Percentiles rank a stretch among this genome's conserved stretches.
Evolutionary conservation across 2,797 vertebrate species (phyloP).

Genomic region (Syndactyla subalaris): DNA sequence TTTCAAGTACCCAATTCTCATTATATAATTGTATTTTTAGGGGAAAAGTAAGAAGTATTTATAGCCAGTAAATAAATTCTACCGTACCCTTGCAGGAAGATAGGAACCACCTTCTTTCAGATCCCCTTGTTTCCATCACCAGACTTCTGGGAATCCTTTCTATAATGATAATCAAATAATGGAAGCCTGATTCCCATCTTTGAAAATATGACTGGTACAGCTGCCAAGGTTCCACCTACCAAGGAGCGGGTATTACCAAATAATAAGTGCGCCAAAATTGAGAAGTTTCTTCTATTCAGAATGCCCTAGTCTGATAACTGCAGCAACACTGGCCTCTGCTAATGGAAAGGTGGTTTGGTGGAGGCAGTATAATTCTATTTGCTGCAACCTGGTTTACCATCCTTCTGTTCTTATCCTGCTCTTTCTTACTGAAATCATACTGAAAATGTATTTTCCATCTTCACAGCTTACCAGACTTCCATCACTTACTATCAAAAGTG

Average conservation of each 20-base stretch:
- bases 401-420: neutral
- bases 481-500: neutral
- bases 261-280: neutral
- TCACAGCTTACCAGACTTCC: neutral
- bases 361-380: neutral
- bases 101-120: neutral
- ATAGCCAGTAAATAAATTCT: neutral
- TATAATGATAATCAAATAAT: neutral
- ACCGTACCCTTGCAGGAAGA: neutral
- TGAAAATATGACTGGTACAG: neutral
- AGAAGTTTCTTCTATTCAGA: neutral
- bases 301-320: neutral
- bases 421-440: neutral
- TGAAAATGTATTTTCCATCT: neutral
- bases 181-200: neutral
- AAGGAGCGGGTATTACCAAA: neutral
- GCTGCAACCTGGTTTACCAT: neutral
- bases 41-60: neutral
- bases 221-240: neutral
- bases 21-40: neutral
- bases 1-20: neutral
- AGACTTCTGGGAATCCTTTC: neutral
- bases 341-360: neutral
- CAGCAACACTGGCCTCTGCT: neutral
- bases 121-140: neutral